These are phyloP conservation scores for Xerus rutilus DNA, from an alignment of 2,797 vertebrate species.

Conservation along the genomic window DNA sequence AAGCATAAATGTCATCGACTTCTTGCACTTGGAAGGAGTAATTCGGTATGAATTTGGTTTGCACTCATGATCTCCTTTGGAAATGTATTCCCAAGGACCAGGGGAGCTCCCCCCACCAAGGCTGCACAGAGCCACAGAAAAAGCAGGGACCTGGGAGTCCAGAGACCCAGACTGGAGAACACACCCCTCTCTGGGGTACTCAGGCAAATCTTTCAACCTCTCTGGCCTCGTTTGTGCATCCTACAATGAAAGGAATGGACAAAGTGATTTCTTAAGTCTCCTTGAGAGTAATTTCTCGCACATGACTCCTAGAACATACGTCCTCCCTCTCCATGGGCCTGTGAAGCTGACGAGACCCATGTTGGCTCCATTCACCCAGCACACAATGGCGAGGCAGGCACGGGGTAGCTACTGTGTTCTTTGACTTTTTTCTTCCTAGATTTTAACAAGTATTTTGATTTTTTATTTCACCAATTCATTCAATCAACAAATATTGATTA, in stretches of 20 bases:
- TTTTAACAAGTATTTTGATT: neutral
- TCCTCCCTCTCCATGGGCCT: neutral
- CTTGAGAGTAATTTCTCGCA: neutral
- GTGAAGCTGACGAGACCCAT: neutral
- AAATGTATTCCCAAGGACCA: neutral
- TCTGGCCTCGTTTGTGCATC: neutral
- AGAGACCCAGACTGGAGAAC: neutral
- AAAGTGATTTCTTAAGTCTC: neutral
- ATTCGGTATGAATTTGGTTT: neutral
- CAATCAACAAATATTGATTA: neutral
- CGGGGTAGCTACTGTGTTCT: neutral
- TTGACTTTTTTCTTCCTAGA: neutral
- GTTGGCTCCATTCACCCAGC: no score
- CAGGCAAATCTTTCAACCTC: neutral
- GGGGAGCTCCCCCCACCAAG: rapidly evolving
- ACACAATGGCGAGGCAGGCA: neutral
- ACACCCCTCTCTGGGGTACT: neutral
- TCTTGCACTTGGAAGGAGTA: neutral
- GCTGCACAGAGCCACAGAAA: neutral
- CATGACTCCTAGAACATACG: neutral
- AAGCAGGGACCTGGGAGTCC: neutral
- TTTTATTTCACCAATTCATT: neutral
- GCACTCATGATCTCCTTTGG: neutral
- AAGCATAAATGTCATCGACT: no score
- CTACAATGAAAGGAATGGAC: neutral